Base-by-base conservation (phyloP, 2,797 vertebrate species). In the Pangasius krempfi region DNA sequence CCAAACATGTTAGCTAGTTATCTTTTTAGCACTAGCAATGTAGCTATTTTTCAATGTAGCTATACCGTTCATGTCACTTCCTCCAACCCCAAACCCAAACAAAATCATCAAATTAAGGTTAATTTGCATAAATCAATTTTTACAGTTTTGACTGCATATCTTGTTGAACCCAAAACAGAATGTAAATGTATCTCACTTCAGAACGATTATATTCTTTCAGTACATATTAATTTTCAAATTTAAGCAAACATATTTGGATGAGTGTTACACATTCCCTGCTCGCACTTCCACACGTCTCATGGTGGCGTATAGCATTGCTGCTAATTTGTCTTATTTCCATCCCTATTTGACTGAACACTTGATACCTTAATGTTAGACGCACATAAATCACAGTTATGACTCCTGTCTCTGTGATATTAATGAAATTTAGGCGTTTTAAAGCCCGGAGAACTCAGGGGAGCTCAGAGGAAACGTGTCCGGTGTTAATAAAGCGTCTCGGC, bases 371-470 rank as follows among this genome's bases (percentile, higher is more conserved):
- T 50, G 20, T 93, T 90, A 87, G 89, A 92, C 90, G 89, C 75
- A 82, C 93, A 96, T 94, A 94, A 95, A 96, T 95, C 93, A 94
- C 91, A 60, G 88, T 89, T 86, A 62, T 88, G 93, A 94, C 92
- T 94, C 95, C 85, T 95, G 93, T 93, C 94, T 95, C 84, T 93
- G 93, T 94, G 93, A 92, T 95, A 95, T 95, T 95, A 96, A 96
- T 95, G 94, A 95, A 95, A 94, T 95, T 90, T 93, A 91, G 96
- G 94, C 94, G 95, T 95, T 87, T 85, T 94, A 95, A 86, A 95
- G 60, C 92, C 88, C 33, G 89, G 72, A 90, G 94, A 94, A 92
- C 94, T 94, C 93, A 37, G 20, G 86, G 93, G 95, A 94, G 88
- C 90, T 88, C 94, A 93, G 94, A 70, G 78, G 94, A 94, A 95